Evolutionary conservation across 2,113 vertebrate species (phyloP), one percentile per base, ranked within the genome.

Genomic region (Myotis davidii): DNA sequence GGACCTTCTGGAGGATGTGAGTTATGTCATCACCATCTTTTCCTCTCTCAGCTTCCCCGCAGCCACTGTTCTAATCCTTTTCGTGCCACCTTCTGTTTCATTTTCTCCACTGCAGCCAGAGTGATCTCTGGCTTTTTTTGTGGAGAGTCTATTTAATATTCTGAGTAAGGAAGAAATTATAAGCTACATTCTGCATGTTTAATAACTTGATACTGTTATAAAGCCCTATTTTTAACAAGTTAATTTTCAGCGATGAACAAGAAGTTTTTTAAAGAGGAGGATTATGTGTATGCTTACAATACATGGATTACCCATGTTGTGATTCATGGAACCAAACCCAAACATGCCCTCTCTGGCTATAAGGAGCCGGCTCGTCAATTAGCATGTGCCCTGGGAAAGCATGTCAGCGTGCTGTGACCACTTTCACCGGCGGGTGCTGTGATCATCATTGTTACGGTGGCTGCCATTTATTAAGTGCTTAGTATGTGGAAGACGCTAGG

Each of bases 1-100:
- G 98, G 99, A 99, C 94, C 98, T 99, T 2, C 98, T 99, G 45
- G 99, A 99, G 96, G 99, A 99, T 29, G 99, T 99, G 95, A 99
- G 99, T 99, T 98, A 98, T 29, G 2, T 32, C 3, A 0, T 23
- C 18, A 34, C 16, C 37, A 7, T 9, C n/a, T 1, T 91, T 48
- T 82, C 5, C 8, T 37, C 25, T 21, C 29, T 61, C 65, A 9
- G 13, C n/a, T 42, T 81, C 8, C 17, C 2, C 1, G 0, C 16
- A n/a, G 42, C 70, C 48, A 6, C 17, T 37, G 1, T 64, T 37
- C 42, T 67, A 17, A 72, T 54, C 25, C 29, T 85, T n/a, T 72
- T 18, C 25, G 21, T 52, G 45, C 12, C 88, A 34, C 14, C 34
- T 59, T 79, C 70, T 11, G 4, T 78, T 65, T 85, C 48, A 42